Percentiles rank a stretch among this genome's conserved stretches.
These are phyloP conservation scores for Typhlichthys eigenmanni DNA, from an alignment of 2,797 vertebrate species.

Conservation along the genomic window DNA sequence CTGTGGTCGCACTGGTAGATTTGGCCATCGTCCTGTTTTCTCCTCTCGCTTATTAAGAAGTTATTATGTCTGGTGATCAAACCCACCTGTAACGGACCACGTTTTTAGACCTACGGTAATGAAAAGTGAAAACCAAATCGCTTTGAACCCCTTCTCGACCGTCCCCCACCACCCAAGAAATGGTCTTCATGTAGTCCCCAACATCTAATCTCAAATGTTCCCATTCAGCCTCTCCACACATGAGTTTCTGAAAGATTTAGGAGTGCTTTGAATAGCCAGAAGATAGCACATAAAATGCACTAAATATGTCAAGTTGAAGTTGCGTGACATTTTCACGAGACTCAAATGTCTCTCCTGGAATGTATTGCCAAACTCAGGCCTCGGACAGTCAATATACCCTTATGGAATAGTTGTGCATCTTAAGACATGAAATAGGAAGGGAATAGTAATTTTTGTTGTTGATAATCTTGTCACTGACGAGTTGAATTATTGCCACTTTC, in stretches of 20 bases:
- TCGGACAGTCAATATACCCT: conserved; percentile 77
- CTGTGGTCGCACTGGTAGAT: conserved; percentile 59
- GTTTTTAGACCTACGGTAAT: conserved; percentile 38
- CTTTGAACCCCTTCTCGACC: conserved; percentile 46
- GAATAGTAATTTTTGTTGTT: conserved; percentile 67
- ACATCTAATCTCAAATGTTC: conserved; percentile 62
- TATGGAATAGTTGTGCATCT: conserved; percentile 74
- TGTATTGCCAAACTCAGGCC: conserved; percentile 86
- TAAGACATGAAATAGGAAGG: conserved; percentile 78
- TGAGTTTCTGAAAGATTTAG: conserved; percentile 63
- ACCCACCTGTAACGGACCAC: conserved; percentile 50
- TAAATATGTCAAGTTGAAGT: conserved; percentile 81
- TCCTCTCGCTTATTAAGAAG: conserved; percentile 31
- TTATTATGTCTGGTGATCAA: conserved; percentile 59
- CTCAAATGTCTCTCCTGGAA: conserved; percentile 77
- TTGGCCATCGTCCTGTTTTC: conserved; percentile 24
- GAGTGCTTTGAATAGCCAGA: conserved; percentile 66
- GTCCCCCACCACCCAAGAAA: conserved; percentile 41
- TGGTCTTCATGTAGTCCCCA: conserved; percentile 46
- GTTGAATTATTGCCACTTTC: conserved; percentile 82
- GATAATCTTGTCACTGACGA: conserved; percentile 68
- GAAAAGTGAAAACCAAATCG: conserved; percentile 23
- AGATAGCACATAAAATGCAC: conserved; percentile 84
- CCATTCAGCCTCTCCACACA: conserved; percentile 69
- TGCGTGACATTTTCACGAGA: conserved; percentile 72